Percentiles rank a stretch among this genome's conserved stretches.
Conservation (phyloP, 2,797 vertebrate species). For the Thunnus albacares region DNA sequence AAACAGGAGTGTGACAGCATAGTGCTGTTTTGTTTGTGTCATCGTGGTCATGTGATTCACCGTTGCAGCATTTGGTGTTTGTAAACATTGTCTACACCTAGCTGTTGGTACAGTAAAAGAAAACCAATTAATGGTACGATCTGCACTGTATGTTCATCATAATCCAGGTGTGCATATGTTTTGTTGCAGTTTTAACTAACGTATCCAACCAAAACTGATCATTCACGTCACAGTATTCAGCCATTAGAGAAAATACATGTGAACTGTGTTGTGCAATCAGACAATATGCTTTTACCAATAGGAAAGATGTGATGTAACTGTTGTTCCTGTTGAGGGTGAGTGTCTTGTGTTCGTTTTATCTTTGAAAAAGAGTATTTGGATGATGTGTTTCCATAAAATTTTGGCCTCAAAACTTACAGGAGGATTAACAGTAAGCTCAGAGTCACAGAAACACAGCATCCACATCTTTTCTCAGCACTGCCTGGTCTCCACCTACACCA, state of each 20-base stretch:
- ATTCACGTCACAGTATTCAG: background rate
- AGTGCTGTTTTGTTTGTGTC: conserved; percentile 34
- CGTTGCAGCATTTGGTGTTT: conserved; percentile 53
- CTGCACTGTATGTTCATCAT: background rate
- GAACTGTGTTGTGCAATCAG: conserved; percentile 37
- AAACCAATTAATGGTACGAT: background rate
- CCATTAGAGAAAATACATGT: background rate
- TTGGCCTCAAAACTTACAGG: no score
- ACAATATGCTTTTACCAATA: background rate
- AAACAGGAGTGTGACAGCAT: conserved; percentile 20
- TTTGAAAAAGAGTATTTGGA: background rate
- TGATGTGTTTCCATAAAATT: background rate
- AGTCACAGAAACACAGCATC: background rate
- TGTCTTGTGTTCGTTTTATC: background rate
- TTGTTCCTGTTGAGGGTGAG: conserved; percentile 28
- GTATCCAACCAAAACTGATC: background rate
- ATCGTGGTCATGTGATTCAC: conserved; percentile 40
- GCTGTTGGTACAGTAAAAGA: conserved; percentile 2
- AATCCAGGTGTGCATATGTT: background rate
- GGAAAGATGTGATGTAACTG: conserved; percentile 43
- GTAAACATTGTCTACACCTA: conserved; percentile 55
- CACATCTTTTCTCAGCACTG: conserved; percentile 19
- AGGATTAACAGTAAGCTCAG: background rate
- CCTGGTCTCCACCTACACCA: conserved; percentile 44
- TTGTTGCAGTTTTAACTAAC: background rate